phyloP scores from a whole-genome alignment of 2,113 vertebrate species.

The Megalops atlanticus region DNA sequence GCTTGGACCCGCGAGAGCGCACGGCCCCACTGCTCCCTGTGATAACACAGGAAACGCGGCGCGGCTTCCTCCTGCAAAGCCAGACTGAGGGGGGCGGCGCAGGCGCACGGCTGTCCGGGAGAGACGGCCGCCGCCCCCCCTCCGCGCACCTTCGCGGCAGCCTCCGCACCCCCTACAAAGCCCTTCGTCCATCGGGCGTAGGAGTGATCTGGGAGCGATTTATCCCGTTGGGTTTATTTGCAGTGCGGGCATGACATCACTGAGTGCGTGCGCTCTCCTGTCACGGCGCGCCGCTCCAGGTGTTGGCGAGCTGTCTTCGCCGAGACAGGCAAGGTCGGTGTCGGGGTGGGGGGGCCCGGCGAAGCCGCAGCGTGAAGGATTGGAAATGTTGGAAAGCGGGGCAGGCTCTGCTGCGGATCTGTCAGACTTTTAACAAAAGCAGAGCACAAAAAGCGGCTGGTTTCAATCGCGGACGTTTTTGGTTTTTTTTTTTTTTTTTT shows the following conservation, averaged over 20 bases:
- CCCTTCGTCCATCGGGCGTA: background rate
- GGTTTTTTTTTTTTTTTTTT: slow-evolving; percentile 7
- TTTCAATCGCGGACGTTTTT: background rate
- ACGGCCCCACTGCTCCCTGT: slow-evolving; percentile 3
- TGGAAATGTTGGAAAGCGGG: background rate
- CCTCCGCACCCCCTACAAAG: too few relatives aligned
- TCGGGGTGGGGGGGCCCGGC: background rate
- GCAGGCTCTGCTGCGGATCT: background rate
- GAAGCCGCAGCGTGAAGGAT: background rate
- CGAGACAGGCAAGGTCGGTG: slow-evolving; percentile 22
- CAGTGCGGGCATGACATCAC: slow-evolving; percentile 23
- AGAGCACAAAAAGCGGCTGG: background rate
- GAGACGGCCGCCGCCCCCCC: background rate
- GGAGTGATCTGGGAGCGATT: slow-evolving; percentile 14
- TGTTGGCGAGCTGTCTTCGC: slow-evolving; percentile 22
- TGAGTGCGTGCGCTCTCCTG: background rate
- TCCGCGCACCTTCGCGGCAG: background rate
- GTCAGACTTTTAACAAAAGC: background rate
- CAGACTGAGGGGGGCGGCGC: background rate
- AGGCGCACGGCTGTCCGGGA: background rate
- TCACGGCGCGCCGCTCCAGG: slow-evolving; percentile 14
- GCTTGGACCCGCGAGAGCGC: slow-evolving; percentile 27
- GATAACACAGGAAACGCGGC: slow-evolving; percentile 15
- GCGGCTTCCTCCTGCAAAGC: background rate
- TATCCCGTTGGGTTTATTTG: slow-evolving; percentile 16